These are phyloP conservation scores for Ceratosolen fusciceps DNA, from an alignment of 1,140 invertebrate genomes.

Conservation along the genomic window DNA sequence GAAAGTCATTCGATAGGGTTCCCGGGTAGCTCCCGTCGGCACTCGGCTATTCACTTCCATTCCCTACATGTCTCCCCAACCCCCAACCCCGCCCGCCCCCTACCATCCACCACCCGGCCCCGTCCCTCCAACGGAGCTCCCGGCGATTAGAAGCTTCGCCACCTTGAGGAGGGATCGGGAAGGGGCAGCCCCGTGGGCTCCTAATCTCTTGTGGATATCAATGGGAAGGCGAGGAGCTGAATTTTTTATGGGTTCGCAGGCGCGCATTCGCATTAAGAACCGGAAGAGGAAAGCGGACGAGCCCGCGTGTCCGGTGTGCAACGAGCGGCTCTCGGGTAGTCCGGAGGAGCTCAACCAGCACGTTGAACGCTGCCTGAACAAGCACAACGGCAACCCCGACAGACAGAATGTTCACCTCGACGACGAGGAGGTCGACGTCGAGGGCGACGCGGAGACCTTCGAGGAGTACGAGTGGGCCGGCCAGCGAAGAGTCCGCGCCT, in stretches of 20 bases:
- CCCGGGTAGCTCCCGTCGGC: too few species aligned
- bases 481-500: slow-evolving; percentile 80
- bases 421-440: slow-evolving; percentile 80
- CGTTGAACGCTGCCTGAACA: slow-evolving; percentile 81
- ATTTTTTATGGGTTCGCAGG: slow-evolving; percentile 69
- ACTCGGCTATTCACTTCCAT: too few species aligned
- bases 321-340: slow-evolving; percentile 74
- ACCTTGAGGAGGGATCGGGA: too few species aligned
- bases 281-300: slow-evolving; percentile 80
- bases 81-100: too few species aligned
- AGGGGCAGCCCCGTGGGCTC: too few species aligned
- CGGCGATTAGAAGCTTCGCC: too few species aligned
- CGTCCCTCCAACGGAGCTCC: too few species aligned
- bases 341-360: slow-evolving; percentile 83
- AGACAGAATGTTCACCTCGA: slow-evolving; percentile 66
- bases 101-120: too few species aligned
- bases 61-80: too few species aligned
- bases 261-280: slow-evolving; percentile 76
- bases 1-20: too few species aligned
- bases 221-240: too few species aligned
- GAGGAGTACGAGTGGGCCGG: slow-evolving; percentile 90
- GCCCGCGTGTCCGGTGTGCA: slow-evolving; percentile 84
- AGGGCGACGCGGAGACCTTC: slow-evolving; percentile 77
- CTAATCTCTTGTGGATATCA: too few species aligned
- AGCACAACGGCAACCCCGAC: slow-evolving; percentile 73